These are phyloP conservation scores for Acrobasis consociella DNA, from an alignment of 2,888 invertebrate species.

Conservation along the genomic window DNA sequence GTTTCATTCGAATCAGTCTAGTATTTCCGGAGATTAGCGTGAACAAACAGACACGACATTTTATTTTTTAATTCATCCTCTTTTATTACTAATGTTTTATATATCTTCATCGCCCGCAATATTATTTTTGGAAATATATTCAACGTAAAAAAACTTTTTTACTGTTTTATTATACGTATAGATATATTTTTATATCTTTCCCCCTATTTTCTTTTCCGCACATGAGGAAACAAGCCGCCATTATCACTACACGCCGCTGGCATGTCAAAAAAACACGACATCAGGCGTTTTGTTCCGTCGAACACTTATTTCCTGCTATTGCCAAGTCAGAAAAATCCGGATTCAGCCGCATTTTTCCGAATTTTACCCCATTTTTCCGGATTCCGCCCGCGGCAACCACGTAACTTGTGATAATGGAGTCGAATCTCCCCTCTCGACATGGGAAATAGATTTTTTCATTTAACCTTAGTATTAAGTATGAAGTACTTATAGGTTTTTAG, in stretches of 20 bases:
- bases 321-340: slow-evolving; percentile 15
- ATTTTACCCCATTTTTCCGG: slow-evolving; percentile 12
- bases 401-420: slow-evolving; percentile 4
- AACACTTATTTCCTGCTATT: not conserved
- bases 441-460: slow-evolving; percentile 16
- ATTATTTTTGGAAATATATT: too few relatives aligned
- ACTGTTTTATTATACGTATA: too few relatives aligned
- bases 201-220: not conserved
- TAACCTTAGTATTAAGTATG: not conserved
- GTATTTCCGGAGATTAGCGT: too few relatives aligned
- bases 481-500: slow-evolving; percentile 11
- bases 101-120: too few relatives aligned
- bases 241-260: slow-evolving; percentile 1
- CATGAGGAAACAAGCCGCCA: not conserved
- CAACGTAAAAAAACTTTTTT: too few relatives aligned
- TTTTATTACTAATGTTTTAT: too few relatives aligned
- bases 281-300: not conserved
- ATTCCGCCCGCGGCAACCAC: not conserved
- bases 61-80: too few relatives aligned
- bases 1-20: too few relatives aligned
- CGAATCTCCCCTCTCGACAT: slow-evolving; percentile 6
- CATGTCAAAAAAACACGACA: slow-evolving; percentile 12
- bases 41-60: too few relatives aligned
- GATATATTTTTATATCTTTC: not conserved
- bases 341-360: slow-evolving; percentile 9